Base-by-base conservation (phyloP, 2,797 vertebrate species). In the Megaceryle alcyon region DNA sequence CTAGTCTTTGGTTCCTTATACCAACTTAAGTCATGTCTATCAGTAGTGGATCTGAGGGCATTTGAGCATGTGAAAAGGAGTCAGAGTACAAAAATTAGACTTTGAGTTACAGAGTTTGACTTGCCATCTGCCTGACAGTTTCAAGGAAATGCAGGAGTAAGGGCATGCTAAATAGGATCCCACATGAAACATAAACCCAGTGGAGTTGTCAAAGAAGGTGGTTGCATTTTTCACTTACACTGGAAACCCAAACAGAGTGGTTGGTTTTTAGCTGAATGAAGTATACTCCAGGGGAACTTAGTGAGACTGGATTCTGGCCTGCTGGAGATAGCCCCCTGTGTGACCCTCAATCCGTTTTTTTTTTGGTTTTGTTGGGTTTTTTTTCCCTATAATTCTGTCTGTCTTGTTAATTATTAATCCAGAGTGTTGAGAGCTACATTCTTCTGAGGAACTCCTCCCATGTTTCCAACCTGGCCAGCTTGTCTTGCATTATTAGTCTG, bases 381-480 rank as follows among this genome's bases (percentile, higher is more conserved):
- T 59, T 75, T 80, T 43, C 78, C 25, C 25, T 49, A 28, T 51
- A 68, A 68, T 78, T 79, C 77, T 77, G 56, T 75, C 83, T 78
- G 68, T 93, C 80, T 79, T 72, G 95, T 95, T 96, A 96, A 92
- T 96, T 93, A 95, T 96, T 94, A 97, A 95, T 90, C 91, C 70
- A 66, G 37, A 22, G 22, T 2, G 3, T 83, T 82, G 79, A 71
- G 70, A 94, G 41, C 46, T 79, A 43, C 94, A 88, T 94, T 94
- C 82, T 91, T 97, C 63, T 10, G 11, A 86, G 89, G 2, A 0
- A 41, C 91, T 95, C 89, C 96, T 94, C 96, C 92, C 87, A 73
- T 82, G 56, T 84, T 86, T 92, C 92, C 87, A 92, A 69, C 89
- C 80, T 90, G 87, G 85, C 85, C 63, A 39, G 48, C 80, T 90